Evolutionary conservation across 1,140 invertebrate genomes (phyloP), one percentile per base, ranked within the genome.

Genomic region (Scaptomyza montana): DNA sequence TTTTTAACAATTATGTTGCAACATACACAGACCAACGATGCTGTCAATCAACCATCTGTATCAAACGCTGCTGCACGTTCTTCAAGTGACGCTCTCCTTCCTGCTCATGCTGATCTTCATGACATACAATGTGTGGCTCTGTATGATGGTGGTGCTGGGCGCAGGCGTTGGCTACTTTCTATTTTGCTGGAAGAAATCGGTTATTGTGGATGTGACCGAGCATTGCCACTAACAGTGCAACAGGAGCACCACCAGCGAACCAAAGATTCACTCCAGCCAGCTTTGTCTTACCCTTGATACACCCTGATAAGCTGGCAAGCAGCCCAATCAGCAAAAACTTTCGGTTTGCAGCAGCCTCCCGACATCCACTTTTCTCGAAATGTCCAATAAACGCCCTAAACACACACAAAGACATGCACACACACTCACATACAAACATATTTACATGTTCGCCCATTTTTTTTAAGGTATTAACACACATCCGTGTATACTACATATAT

Each of bases 31-130:
- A 81, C 96, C 96, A 7, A 95, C 94, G 51, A 97, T 97, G 95
- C 89, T 96, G 51, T 97, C 96, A 51, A 92, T 92, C 68, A 95
- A 95, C 72, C 98, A 99, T 92, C 91, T 95, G n/a, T 93, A 96
- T 36, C 98, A 99, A 92, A 98, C 98, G 1, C 80, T 96, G 8
- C 93, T 99, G 5, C 98, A 99, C 92, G 94, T 98, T 62, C 72
- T 99, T 0, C 98, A 99, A 92, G 95, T 99, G 55, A 95, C 96
- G 3, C 92, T 98, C 30, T 97, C 97, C 16, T 99, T 99, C 92
- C 95, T 98, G 80, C 94, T 99, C 16, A 99, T 99, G 98, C 93
- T 99, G 92, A 96, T 99, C 64, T 99, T 99, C 93, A 99, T 99
- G 98, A 99, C 98, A 0, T 99, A 98, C 94, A 99, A 99, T 91